phyloP scores from a whole-genome alignment of 1,140 invertebrate species.

The Caerostris extrusa region DNA sequence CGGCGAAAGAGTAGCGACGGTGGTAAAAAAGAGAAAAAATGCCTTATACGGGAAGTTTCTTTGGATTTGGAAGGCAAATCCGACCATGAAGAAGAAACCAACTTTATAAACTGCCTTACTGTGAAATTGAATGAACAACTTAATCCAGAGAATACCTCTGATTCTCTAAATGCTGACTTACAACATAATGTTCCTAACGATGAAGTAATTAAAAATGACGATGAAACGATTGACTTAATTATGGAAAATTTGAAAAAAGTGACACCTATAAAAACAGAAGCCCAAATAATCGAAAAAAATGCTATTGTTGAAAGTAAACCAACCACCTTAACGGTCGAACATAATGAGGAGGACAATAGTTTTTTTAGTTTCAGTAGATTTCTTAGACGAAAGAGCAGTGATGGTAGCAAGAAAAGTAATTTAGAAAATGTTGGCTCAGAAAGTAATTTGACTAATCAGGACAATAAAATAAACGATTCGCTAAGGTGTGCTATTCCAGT shows the following conservation, averaged over 20 bases:
- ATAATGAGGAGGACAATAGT: background rate
- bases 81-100: background rate
- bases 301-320: background rate
- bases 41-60: background rate
- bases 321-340: background rate
- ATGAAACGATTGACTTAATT: background rate
- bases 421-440: background rate
- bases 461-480: background rate
- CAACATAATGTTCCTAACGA: background rate
- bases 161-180: no score
- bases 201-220: no score
- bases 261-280: background rate
- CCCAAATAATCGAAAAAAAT: background rate
- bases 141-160: background rate
- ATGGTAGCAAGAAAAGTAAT: background rate
- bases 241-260: background rate
- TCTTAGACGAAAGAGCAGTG: conserved; percentile 36
- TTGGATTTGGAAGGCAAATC: background rate
- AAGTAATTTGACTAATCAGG: background rate
- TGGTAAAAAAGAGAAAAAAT: no score
- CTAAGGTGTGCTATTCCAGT: background rate
- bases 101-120: background rate
- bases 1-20: no score
- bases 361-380: conserved; percentile 32
- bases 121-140: background rate